Conservation (phyloP, 1,140 invertebrate genomes). For the Rhopalosiphum padi region DNA sequence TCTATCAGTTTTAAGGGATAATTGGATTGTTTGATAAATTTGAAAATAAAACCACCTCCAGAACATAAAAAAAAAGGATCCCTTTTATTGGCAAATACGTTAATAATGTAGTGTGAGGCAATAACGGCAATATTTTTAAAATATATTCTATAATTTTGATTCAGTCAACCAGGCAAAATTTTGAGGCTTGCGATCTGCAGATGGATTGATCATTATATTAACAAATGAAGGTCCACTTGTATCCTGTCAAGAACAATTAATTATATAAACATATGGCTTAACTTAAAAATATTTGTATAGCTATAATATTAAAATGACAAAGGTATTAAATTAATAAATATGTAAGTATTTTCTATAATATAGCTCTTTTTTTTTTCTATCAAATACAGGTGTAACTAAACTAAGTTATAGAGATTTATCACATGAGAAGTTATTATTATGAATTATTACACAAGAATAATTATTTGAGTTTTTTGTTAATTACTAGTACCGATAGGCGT, state of each 20-base stretch:
- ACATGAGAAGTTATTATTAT: background rate
- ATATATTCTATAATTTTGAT: constrained; percentile 76
- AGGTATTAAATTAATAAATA: background rate
- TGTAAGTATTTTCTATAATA: background rate
- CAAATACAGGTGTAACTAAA: too few species aligned
- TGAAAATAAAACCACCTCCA: background rate
- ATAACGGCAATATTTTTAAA: background rate
- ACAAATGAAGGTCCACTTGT: constrained; percentile 83
- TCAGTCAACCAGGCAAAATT: constrained; percentile 90
- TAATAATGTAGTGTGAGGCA: background rate
- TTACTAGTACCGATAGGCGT: background rate
- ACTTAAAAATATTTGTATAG: background rate
- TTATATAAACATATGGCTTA: background rate
- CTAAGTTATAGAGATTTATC: background rate
- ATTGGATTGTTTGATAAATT: background rate
- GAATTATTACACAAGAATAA: background rate
- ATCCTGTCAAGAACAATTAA: constrained; percentile 63
- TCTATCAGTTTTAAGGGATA: background rate
- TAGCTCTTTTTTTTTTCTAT: too few species aligned
- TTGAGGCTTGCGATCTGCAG: constrained; percentile 88
- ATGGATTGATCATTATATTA: constrained; percentile 88
- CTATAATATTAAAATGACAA: background rate
- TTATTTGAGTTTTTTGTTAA: background rate
- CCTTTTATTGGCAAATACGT: background rate
- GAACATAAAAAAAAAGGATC: background rate